Evolutionary conservation across 2,888 invertebrate species (phyloP), one percentile per base, ranked within the genome.

Genomic region (Tetragonula carbonaria): DNA sequence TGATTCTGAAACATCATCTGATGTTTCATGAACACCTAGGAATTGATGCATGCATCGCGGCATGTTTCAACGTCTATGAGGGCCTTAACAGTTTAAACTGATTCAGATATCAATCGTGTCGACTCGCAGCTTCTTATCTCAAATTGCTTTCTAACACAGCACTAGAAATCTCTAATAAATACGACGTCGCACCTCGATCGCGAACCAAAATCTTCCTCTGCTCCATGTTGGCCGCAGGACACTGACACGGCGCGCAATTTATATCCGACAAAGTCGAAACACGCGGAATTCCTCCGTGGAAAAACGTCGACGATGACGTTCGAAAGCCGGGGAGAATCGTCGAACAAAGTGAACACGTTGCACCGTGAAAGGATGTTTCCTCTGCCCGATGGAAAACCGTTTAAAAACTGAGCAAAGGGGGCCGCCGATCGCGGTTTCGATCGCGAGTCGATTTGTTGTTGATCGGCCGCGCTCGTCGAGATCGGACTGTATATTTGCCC

Each of bases 401-500:
- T 67, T 18, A 77, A 77, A 63, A 74, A 55, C 18, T 16, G 38
- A 28, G 50, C 63, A 55, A 66, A 74, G 66, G 50, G 21, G n/a
- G 11, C 50, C 38, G 38, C 38, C 38, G 38, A 45, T 45, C 38
- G 33, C 57, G 57, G 28, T 6, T 50, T 11, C 59, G n/a, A 66
- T 71, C 57, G 57, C 51, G n/a, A n/a, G 71, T 70, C 67, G 66
- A 74, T 76, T 28, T 66, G 65, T 73, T 74, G 53, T 70, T 75
- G 67, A 62, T 80, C 45, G 38, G 16, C 72, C 57, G 33, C 51
- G 77, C 21, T 78, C 66, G 63, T 1, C 53, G 79, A 70, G 67
- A 73, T 79, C 79, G 73, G 78, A 82, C 81, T 80, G 83, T 83
- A 75, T 55, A 78, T 87, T 87, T 87, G 74, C 70, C 83, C 79